Conservation (phyloP, 2,888 invertebrate genomes). For the Zaprionus lineosus region DNA sequence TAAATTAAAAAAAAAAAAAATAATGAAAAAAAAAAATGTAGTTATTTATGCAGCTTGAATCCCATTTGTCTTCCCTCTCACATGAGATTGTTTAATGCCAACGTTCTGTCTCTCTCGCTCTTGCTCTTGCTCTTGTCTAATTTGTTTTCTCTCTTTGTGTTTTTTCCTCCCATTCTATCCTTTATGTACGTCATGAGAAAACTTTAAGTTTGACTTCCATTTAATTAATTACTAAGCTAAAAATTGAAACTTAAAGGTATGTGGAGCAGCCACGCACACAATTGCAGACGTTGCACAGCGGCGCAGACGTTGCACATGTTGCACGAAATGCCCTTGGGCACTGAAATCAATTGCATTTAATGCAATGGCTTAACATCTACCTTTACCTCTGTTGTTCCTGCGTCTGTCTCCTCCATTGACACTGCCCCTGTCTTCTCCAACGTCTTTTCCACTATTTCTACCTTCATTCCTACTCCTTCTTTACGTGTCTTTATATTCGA, state of each 20-base stretch:
- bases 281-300: conserved; percentile 15
- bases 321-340: conserved; percentile 66
- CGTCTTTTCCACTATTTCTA: background rate
- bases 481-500: conserved; percentile 15
- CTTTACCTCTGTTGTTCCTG: background rate
- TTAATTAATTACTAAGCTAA: background rate
- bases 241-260: conserved; percentile 31
- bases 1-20: too few species aligned
- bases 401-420: background rate
- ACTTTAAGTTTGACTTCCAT: too few species aligned
- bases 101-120: too few species aligned
- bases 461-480: background rate
- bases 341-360: conserved; percentile 71
- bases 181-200: too few species aligned
- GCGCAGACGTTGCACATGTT: conserved; percentile 35
- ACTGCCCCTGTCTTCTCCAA: background rate
- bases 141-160: too few species aligned
- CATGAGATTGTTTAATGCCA: too few species aligned
- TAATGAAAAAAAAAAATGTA: too few species aligned
- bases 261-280: conserved; percentile 9
- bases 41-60: too few species aligned
- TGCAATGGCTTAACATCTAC: conserved; percentile 54
- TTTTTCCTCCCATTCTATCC: too few species aligned
- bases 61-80: too few species aligned
- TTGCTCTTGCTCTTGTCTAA: too few species aligned